A percentile compares a stretch with the other conserved stretches of the same genome.
These are phyloP conservation scores for Hirtodrosophila confusa DNA, from an alignment of 2,888 invertebrate genomes.

Conservation along the genomic window DNA sequence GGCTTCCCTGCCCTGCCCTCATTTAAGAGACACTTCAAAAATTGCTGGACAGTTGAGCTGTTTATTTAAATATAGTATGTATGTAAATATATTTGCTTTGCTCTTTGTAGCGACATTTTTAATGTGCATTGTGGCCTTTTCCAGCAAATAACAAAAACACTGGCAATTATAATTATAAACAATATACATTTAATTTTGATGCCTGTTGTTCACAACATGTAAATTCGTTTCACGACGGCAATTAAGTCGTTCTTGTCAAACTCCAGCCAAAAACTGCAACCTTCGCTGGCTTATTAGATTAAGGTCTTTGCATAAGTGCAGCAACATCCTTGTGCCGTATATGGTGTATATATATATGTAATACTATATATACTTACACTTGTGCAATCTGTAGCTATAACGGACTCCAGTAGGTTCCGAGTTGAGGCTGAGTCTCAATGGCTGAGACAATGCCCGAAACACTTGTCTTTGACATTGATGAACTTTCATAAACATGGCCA, in stretches of 20 bases:
- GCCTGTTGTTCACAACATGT: constrained; percentile 49
- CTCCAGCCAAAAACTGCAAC: constrained; percentile 38
- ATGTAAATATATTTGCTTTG: constrained; percentile 12
- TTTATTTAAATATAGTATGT: constrained; percentile 16
- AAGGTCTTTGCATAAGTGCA: constrained; percentile 71
- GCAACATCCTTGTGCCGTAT: constrained; percentile 58
- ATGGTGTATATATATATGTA: neutral
- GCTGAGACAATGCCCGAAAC: constrained; percentile 34
- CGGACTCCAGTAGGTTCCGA: constrained; percentile 42
- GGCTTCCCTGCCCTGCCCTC: constrained; percentile 9
- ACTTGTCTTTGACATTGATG: constrained; percentile 49
- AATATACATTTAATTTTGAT: constrained; percentile 63
- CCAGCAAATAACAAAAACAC: constrained; percentile 31
- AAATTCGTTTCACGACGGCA: constrained; percentile 49
- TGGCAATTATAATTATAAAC: constrained; percentile 75
- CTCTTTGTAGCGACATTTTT: constrained; percentile 48
- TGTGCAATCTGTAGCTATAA: constrained; percentile 22
- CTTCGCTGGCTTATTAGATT: constrained; percentile 72
- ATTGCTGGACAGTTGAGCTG: constrained; percentile 16
- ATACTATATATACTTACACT: neutral
- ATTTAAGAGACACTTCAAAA: constrained; percentile 20
- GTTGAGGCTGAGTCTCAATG: constrained; percentile 23
- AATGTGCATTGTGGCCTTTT: constrained; percentile 72
- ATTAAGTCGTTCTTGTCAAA: constrained; percentile 70
- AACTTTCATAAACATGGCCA: constrained; percentile 46